Conservation (phyloP, 2,113 vertebrate genomes). For the Argyrosomus japonicus region DNA sequence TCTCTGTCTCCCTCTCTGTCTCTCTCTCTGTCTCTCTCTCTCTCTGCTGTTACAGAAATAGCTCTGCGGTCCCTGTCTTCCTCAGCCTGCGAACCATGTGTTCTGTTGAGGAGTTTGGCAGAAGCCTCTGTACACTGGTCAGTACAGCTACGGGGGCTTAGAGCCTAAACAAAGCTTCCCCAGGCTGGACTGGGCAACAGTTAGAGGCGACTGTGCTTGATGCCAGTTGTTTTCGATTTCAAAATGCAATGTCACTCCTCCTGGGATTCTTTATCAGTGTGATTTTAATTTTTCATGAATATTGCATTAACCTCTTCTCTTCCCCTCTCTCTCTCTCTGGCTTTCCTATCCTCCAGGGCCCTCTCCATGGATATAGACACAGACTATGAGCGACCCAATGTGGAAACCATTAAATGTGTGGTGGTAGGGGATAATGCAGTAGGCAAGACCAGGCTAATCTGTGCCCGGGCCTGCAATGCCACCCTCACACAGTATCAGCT, state of each 20-base stretch:
- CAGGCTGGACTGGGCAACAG: background rate
- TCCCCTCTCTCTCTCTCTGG: background rate
- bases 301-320: constrained; percentile 51
- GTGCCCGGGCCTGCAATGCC: constrained; percentile 92
- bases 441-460: constrained; percentile 92
- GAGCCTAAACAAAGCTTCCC: constrained; percentile 55
- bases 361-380: constrained; percentile 92
- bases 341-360: constrained; percentile 72
- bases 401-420: constrained; percentile 94
- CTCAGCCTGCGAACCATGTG: constrained; percentile 71
- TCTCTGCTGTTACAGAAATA: constrained; percentile 72
- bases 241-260: constrained; percentile 51
- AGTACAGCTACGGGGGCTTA: constrained; percentile 55
- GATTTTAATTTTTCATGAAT: constrained; percentile 33
- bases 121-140: constrained; percentile 62
- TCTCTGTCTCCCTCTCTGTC: constrained; percentile 44
- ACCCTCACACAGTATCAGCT: constrained; percentile 95
- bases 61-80: constrained; percentile 67
- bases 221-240: constrained; percentile 21
- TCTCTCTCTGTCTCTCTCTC: constrained; percentile 38
- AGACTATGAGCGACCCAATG: constrained; percentile 94
- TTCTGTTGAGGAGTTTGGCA: constrained; percentile 73
- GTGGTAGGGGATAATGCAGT: constrained; percentile 93
- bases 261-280: constrained; percentile 33
- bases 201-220: constrained; percentile 7